Conservation (phyloP, 1,140 invertebrate genomes). For the Drosophila sp. region DNA sequence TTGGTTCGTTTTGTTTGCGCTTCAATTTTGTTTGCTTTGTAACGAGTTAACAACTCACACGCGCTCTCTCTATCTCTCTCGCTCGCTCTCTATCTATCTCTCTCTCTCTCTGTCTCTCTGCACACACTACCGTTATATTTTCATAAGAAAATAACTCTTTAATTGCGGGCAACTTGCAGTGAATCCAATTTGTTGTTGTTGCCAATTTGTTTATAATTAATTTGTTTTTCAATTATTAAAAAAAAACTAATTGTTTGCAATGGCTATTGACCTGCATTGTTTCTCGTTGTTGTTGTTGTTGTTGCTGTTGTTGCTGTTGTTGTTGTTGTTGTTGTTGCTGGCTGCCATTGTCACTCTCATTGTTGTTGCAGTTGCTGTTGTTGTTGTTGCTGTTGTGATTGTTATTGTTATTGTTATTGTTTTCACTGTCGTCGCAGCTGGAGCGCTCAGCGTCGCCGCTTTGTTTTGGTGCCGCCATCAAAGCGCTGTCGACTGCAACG, state of each 20-base stretch:
- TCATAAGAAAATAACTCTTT: constrained; percentile 13
- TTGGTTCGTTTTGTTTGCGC: not conserved
- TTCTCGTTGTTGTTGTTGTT: constrained; percentile 1
- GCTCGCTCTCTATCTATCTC: not conserved
- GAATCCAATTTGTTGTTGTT: constrained; percentile 36
- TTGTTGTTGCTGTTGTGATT: constrained; percentile 20
- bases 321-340: constrained; percentile 23
- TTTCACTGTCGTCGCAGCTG: constrained; percentile 48
- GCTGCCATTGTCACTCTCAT: constrained; percentile 23
- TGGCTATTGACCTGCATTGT: constrained; percentile 22
- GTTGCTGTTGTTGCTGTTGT: constrained; percentile 2
- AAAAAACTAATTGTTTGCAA: not conserved
- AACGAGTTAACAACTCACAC: constrained; percentile 1
- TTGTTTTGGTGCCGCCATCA: constrained; percentile 70
- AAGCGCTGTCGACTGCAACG: constrained; percentile 30
- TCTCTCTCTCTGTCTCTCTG: not conserved
- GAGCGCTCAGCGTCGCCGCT: constrained; percentile 46
- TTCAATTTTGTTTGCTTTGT: not conserved
- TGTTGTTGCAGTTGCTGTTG: constrained; percentile 28
- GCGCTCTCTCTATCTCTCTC: not conserved
- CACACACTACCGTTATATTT: constrained; percentile 22
- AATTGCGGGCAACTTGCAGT: constrained; percentile 27
- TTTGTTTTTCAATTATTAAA: constrained; percentile 23
- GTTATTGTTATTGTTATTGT: constrained; percentile 45
- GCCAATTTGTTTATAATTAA: constrained; percentile 5